Evolutionary conservation across 2,888 invertebrate genomes (phyloP), one percentile per base, ranked within the genome.

Genomic region (Ellobium chinense): DNA sequence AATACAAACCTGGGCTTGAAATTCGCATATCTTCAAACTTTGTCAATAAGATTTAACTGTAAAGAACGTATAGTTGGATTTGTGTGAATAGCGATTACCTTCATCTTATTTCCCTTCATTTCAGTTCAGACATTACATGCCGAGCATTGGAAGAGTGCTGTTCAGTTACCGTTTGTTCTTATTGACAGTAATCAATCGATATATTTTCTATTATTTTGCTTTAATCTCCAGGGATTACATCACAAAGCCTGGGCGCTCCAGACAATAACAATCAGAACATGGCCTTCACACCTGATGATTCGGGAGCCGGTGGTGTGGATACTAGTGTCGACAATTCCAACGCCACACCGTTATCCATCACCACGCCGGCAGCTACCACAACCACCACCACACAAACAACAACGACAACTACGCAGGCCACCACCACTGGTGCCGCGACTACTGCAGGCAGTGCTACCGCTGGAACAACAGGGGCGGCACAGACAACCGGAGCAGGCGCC

Each of bases 391-490:
- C 27, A 7, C 14, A 62, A 9, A 76, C 39, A 27, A n/a, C 74
- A n/a, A 37, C 69, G n/a, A 37, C 69, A 39, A 69, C 69, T 5
- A 46, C n/a, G 0, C 29, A 27, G 0, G 3, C 75, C 14, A 75
- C 29, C 0, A n/a, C 65, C 9, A 74, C 74, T n/a, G 63, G 62
- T 24, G 54, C 75, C 4, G 4, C 75, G 12, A 65, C 75, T n/a
- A 29, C 75, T 1, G 31, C 29, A 1, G 27, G 14, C n/a, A 9
- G 63, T 12, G 2, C 31, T 18, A 54, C 75, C 18, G 54, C 29
- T 1, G 83, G 91, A 88, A 84, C 65, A 2, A 2, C 58, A 21
- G 1, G 34, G 29, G 9, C 21, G n/a, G 3, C 27, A 12, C 29
- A 14, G 1, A 56, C 70, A 9, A 29, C 18, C 1, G 56, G 21